Evolutionary conservation across 2,888 invertebrate genomes (phyloP).

Genomic region (Axea sp.): DNA sequence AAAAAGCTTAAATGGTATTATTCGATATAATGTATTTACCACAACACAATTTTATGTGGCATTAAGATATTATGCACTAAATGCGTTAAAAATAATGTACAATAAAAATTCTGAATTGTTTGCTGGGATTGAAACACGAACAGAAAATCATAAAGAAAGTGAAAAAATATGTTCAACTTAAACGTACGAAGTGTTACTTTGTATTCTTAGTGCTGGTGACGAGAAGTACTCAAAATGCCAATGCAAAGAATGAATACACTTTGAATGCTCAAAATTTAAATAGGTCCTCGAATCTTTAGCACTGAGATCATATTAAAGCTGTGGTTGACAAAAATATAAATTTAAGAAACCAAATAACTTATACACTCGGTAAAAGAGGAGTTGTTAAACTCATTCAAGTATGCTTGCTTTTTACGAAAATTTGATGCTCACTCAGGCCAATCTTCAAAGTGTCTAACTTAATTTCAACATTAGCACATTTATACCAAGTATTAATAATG

Average conservation of each 20-base stretch:
- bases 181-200: no score
- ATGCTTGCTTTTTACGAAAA: conserved; percentile 19
- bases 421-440: conserved; percentile 16
- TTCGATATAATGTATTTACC: background rate
- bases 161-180: no score
- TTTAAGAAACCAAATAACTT: conserved; percentile 29
- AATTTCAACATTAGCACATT: conserved; percentile 22
- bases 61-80: background rate
- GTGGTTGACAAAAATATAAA: conserved; percentile 16
- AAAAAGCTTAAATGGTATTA: background rate
- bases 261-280: conserved; percentile 31
- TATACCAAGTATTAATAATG: conserved; percentile 8
- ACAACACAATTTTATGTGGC: conserved; percentile 1
- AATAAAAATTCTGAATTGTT: conserved; percentile 2
- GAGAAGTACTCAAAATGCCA: no score
- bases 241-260: conserved; percentile 16
- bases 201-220: no score
- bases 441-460: conserved; percentile 31
- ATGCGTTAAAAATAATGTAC: conserved; percentile 1
- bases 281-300: conserved; percentile 31
- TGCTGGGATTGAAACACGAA: background rate
- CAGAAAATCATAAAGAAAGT: no score
- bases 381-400: conserved; percentile 32
- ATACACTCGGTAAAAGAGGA: conserved; percentile 12
- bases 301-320: conserved; percentile 7